These are phyloP conservation scores for Prunella fulvescens DNA, from an alignment of 2,113 vertebrate species.

Conservation along the genomic window DNA sequence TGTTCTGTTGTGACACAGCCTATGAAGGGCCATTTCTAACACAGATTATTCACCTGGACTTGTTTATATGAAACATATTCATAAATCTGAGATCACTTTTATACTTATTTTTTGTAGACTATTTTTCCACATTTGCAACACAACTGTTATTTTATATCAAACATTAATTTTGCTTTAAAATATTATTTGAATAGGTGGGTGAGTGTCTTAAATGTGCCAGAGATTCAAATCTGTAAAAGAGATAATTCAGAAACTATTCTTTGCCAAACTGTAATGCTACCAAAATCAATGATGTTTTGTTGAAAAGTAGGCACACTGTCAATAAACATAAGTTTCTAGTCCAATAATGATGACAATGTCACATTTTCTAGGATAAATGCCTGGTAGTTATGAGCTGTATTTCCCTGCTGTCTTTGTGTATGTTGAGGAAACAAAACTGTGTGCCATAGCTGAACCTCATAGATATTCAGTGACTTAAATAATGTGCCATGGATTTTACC, in stretches of 20 bases:
- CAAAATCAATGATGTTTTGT: background rate
- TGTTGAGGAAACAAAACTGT: background rate
- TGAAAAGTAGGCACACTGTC: conserved; percentile 1
- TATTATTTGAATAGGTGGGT: conserved; percentile 59
- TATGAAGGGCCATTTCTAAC: conserved; percentile 58
- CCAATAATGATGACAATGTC: background rate
- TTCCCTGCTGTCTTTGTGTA: background rate
- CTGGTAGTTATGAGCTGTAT: background rate
- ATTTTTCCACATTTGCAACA: conserved; percentile 77
- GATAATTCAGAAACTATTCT: conserved; percentile 4
- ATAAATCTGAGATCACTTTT: conserved; percentile 77
- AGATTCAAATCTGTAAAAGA: background rate
- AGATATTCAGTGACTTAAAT: background rate
- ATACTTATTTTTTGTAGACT: conserved; percentile 79
- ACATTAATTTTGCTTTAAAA: conserved; percentile 70
- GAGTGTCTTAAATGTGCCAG: conserved; percentile 36
- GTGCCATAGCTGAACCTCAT: background rate
- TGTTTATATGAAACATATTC: conserved; percentile 73
- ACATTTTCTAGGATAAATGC: background rate
- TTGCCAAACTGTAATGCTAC: conserved; percentile 6
- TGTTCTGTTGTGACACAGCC: conserved; percentile 53
- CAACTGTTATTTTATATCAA: conserved; percentile 73
- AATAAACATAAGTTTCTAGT: conserved; percentile 4
- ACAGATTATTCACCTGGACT: conserved; percentile 60
- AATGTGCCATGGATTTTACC: background rate